Evolutionary conservation across 2,888 invertebrate species (phyloP).

Genomic region (Yponomeuta malinellus): DNA sequence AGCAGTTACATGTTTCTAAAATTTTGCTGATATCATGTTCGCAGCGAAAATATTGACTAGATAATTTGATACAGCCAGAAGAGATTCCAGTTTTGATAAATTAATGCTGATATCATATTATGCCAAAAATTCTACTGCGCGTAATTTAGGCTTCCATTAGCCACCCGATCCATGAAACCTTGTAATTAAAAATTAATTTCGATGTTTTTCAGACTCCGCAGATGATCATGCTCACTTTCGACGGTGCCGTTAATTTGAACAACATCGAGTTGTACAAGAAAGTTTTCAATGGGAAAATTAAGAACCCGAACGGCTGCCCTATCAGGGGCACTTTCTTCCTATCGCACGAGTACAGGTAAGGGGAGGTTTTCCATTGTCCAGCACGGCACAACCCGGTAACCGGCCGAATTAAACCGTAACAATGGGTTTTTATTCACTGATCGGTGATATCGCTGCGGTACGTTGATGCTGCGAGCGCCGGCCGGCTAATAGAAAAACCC

Average conservation of each 20-base stretch:
- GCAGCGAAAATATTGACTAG: no score
- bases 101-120: neutral
- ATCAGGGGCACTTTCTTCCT: constrained; percentile 95
- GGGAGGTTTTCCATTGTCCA: neutral
- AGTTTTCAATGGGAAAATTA: constrained; percentile 85
- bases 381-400: no score
- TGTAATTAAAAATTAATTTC: neutral
- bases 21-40: no score
- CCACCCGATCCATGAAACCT: neutral
- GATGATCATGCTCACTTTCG: constrained; percentile 94
- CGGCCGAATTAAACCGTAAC: no score
- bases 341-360: constrained; percentile 87
- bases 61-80: no score
- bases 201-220: constrained; percentile 84
- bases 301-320: constrained; percentile 93
- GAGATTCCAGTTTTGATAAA: no score
- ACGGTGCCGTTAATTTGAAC: constrained; percentile 94
- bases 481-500: no score
- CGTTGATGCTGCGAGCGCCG: no score
- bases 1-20: no score
- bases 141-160: neutral
- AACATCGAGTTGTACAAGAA: constrained; percentile 92
- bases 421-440: no score
- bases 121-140: neutral
- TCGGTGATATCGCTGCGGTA: no score